phyloP scores from a whole-genome alignment of 2,888 invertebrate species.

The Spisula solida region DNA sequence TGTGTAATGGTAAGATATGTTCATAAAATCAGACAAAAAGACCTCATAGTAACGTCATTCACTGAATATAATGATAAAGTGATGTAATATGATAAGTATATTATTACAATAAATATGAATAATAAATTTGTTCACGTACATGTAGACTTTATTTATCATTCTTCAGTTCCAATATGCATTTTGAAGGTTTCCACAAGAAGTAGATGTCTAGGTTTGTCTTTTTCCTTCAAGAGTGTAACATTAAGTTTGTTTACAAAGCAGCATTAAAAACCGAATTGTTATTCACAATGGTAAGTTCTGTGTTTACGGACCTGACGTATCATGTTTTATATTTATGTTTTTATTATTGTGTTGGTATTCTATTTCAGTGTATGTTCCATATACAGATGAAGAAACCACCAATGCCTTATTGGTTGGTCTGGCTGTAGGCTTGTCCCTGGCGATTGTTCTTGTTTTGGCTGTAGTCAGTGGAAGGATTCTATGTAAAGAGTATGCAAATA shows the following conservation, averaged over 20 bases:
- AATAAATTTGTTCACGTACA: too few relatives aligned
- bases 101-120: too few relatives aligned
- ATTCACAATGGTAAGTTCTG: too few relatives aligned
- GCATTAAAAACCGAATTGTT: too few relatives aligned
- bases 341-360: too few relatives aligned
- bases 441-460: background rate
- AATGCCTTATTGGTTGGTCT: background rate
- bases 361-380: background rate
- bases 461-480: background rate
- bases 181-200: too few relatives aligned
- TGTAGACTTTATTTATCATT: too few relatives aligned
- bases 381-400: background rate
- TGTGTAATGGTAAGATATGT: slow-evolving; percentile 26
- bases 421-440: background rate
- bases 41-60: too few relatives aligned
- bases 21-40: background rate
- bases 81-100: background rate
- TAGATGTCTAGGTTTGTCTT: too few relatives aligned
- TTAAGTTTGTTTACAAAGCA: too few relatives aligned
- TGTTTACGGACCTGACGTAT: too few relatives aligned
- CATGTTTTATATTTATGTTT: background rate
- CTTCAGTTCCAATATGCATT: background rate
- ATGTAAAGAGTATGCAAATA: background rate
- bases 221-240: too few relatives aligned
- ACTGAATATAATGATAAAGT: background rate